A percentile compares a stretch with the other conserved stretches of the same genome.
Evolutionary conservation across 2,888 invertebrate species (phyloP).

Genomic region (Pecten maximus): DNA sequence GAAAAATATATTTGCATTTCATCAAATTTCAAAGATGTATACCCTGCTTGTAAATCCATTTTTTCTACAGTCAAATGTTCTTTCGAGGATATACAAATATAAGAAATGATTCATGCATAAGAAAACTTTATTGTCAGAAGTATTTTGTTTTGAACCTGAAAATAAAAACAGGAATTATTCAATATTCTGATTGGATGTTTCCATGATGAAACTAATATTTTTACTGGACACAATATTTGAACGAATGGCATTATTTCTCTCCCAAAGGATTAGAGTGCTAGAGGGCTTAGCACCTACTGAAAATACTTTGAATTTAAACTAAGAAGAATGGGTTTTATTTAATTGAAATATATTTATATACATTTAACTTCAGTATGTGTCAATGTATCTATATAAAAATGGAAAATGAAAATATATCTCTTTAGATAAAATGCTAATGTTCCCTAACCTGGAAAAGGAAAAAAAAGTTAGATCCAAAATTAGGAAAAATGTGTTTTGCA

Average conservation of each 20-base stretch:
- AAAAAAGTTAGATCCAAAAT: not conserved
- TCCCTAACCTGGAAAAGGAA: not conserved
- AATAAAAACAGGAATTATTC: not conserved
- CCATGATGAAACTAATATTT: constrained; percentile 4
- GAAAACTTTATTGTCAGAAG: not conserved
- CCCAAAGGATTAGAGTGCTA: not conserved
- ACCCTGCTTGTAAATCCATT: too few species aligned
- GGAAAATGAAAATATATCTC: not conserved
- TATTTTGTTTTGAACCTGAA: not conserved
- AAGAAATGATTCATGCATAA: not conserved
- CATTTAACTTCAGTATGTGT: constrained; percentile 12
- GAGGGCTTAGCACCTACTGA: not conserved
- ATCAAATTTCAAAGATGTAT: too few species aligned
- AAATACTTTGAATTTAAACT: not conserved
- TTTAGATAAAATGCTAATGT: not conserved
- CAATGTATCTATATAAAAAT: constrained; percentile 16
- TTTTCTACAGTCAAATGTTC: too few species aligned
- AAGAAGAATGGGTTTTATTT: not conserved
- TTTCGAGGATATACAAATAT: not conserved
- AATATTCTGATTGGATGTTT: not conserved
- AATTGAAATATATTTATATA: constrained; percentile 15
- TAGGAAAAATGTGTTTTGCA: constrained; percentile 19
- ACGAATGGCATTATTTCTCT: not conserved
- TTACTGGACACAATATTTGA: not conserved
- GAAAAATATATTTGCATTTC: too few species aligned